phyloP scores from a whole-genome alignment of 2,113 vertebrate genomes.

The Erinaceus europaeus region DNA sequence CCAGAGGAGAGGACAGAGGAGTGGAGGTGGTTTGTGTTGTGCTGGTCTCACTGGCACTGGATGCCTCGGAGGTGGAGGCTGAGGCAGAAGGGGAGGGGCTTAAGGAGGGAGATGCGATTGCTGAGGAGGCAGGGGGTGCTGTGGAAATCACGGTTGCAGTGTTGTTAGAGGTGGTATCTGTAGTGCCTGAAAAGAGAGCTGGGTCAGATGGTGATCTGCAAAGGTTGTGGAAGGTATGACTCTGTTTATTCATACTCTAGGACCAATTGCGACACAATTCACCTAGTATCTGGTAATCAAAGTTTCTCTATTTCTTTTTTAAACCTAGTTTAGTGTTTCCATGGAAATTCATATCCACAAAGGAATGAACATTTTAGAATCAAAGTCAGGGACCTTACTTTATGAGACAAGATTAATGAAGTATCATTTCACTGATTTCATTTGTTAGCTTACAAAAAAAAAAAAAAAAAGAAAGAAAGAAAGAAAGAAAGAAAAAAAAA shows the following conservation, averaged over 20 bases:
- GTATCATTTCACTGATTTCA: too few species aligned
- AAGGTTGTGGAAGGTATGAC: not conserved
- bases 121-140: constrained; percentile 87
- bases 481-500: too few species aligned
- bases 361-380: not conserved
- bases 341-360: not conserved
- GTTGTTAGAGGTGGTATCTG: constrained; percentile 89
- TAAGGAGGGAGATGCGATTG: constrained; percentile 89
- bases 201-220: constrained; percentile 21
- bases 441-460: too few species aligned
- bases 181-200: constrained; percentile 84
- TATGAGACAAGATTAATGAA: not conserved
- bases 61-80: constrained; percentile 83
- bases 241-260: not conserved
- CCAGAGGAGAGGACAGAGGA: constrained; percentile 87
- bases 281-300: not conserved
- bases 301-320: not conserved
- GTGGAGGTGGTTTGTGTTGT: constrained; percentile 89
- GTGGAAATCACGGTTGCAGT: constrained; percentile 95
- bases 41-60: constrained; percentile 85
- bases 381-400: not conserved
- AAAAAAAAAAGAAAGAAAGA: too few species aligned
- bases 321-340: not conserved
- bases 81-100: constrained; percentile 90
- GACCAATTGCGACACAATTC: not conserved